Conservation (phyloP, 2,888 invertebrate genomes). For the Gonocerus acuteangulatus region DNA sequence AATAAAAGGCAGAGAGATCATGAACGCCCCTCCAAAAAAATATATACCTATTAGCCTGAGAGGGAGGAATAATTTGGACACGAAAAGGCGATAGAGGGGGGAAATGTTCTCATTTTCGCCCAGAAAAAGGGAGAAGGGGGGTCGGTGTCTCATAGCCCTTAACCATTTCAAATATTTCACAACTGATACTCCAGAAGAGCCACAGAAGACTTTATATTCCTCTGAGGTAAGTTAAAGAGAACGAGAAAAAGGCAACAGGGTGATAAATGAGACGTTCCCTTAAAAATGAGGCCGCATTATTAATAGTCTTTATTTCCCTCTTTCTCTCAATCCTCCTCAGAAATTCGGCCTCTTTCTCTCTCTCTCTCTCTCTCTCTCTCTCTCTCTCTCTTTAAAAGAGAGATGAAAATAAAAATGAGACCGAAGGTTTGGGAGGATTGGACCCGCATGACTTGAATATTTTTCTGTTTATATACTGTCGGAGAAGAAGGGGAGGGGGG, state of each 20-base stretch:
- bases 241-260: conserved; percentile 3
- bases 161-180: background rate
- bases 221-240: conserved; percentile 6
- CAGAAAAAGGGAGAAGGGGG: background rate
- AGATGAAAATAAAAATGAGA: conserved; percentile 1
- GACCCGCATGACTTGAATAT: conserved; percentile 20
- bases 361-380: conserved; percentile 1
- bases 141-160: background rate
- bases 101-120: background rate
- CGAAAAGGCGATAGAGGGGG: no score
- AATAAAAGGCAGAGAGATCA: no score
- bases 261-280: conserved; percentile 13
- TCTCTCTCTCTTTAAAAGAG: background rate
- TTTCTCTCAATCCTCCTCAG: background rate
- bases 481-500: no score
- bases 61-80: no score
- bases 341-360: background rate
- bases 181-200: background rate
- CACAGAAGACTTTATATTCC: conserved; percentile 1
- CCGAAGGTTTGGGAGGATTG: background rate
- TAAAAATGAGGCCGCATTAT: conserved; percentile 18
- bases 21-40: no score
- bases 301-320: conserved; percentile 20
- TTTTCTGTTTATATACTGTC: conserved; percentile 9
- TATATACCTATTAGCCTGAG: no score